Evolutionary conservation across 2,113 vertebrate genomes (phyloP).

Genomic region (Paraplagusia blochii): DNA sequence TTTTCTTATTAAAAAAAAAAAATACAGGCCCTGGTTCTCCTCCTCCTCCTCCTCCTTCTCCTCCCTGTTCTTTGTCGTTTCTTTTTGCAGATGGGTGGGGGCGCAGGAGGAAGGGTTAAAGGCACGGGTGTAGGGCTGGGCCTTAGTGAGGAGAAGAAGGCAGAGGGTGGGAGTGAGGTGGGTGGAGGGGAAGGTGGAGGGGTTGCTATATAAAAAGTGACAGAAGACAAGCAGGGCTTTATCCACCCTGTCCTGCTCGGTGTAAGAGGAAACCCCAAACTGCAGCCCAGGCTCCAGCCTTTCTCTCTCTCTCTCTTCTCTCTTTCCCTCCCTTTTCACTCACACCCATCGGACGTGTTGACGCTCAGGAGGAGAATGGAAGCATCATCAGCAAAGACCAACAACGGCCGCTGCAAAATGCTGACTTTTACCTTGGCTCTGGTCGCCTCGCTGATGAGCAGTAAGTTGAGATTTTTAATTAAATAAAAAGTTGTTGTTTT

Average conservation of each 20-base stretch:
- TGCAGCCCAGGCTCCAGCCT: conserved; percentile 41
- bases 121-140: conserved; percentile 61
- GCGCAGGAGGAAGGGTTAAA: conserved; percentile 59
- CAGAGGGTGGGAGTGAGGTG: neutral
- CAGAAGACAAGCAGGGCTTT: conserved; percentile 72
- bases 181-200: neutral
- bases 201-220: conserved; percentile 66
- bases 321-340: conserved; percentile 37
- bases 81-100: conserved; percentile 39
- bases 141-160: conserved; percentile 30
- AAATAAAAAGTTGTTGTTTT: neutral
- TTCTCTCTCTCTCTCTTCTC: conserved; percentile 23
- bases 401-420: conserved; percentile 14
- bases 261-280: conserved; percentile 66
- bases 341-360: conserved; percentile 39
- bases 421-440: conserved; percentile 44
- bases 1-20: conserved; percentile 6
- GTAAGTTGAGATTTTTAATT: conserved; percentile 38
- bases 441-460: conserved; percentile 27
- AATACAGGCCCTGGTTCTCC: conserved; percentile 32
- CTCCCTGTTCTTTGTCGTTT: too few species aligned
- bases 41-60: conserved; percentile 19
- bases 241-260: conserved; percentile 64
- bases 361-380: conserved; percentile 57
- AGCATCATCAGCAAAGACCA: conserved; percentile 50